Conservation (phyloP, 2,888 invertebrate species). For the Creontiades dilutus region DNA sequence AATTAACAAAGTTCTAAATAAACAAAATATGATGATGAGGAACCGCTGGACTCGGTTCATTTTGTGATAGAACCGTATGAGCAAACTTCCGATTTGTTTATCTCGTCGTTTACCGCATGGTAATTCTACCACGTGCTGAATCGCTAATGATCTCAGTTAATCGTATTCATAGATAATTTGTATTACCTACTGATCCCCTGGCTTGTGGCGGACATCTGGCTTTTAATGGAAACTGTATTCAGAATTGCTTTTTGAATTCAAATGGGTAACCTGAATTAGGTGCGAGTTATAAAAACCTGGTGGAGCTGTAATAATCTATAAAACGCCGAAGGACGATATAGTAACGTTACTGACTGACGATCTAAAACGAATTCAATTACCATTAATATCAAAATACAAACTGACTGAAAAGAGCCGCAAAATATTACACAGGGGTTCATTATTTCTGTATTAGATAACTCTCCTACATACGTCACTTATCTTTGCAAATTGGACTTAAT, state of each 20-base stretch:
- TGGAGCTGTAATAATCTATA: too few species aligned
- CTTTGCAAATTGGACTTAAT: too few species aligned
- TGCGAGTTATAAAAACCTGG: too few species aligned
- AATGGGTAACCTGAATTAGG: not conserved
- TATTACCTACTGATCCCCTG: not conserved
- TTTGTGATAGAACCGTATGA: not conserved
- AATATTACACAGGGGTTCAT: too few species aligned
- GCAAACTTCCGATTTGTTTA: not conserved
- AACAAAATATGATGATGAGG: not conserved
- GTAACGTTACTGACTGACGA: too few species aligned
- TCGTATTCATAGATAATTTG: not conserved
- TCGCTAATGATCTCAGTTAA: too few species aligned
- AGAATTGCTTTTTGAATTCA: not conserved
- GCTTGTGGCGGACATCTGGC: not conserved
- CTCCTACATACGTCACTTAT: too few species aligned
- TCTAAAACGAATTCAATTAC: too few species aligned
- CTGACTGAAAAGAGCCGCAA: too few species aligned
- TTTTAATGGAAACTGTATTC: not conserved
- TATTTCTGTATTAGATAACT: too few species aligned
- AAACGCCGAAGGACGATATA: too few species aligned
- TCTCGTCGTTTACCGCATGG: constrained; percentile 50
- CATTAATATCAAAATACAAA: too few species aligned
- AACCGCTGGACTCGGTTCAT: not conserved
- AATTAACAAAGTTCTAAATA: not conserved
- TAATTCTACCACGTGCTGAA: constrained; percentile 23